Evolutionary conservation across 2,113 vertebrate genomes (phyloP).

Genomic region (Pimephales promelas): DNA sequence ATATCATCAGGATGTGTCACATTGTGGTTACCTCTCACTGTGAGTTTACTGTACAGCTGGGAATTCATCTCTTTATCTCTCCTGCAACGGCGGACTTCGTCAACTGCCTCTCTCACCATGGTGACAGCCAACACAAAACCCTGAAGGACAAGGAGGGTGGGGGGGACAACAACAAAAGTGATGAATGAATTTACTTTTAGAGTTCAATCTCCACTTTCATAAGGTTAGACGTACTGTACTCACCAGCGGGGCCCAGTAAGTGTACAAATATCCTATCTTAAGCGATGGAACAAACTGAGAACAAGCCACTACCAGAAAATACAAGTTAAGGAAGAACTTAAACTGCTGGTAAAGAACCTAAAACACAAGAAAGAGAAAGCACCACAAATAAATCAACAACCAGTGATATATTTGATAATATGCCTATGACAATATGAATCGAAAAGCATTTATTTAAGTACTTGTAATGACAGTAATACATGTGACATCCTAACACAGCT

Average conservation of each 20-base stretch:
- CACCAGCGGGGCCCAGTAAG: slow-evolving; percentile 99
- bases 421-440: not conserved
- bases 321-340: slow-evolving; percentile 99
- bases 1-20: slow-evolving; percentile 2
- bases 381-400: slow-evolving; percentile 2
- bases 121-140: slow-evolving; percentile 94
- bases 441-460: not conserved
- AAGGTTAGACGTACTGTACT: slow-evolving; percentile 68
- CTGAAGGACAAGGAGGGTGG: slow-evolving; percentile 66
- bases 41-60: slow-evolving; percentile 95
- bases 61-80: slow-evolving; percentile 99
- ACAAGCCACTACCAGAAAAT: slow-evolving; percentile 96
- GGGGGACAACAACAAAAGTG: not conserved
- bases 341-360: slow-evolving; percentile 99
- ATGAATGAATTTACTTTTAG: not conserved
- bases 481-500: slow-evolving; percentile 25
- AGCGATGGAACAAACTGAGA: slow-evolving; percentile 93
- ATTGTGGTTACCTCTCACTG: slow-evolving; percentile 85
- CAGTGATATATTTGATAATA: not conserved
- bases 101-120: slow-evolving; percentile 89
- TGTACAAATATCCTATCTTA: slow-evolving; percentile 98
- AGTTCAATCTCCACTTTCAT: not conserved
- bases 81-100: slow-evolving; percentile 90
- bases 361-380: slow-evolving; percentile 61
- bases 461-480: slow-evolving; percentile 22